Evolutionary conservation across 2,888 invertebrate genomes (phyloP), one percentile per base, ranked within the genome.

Genomic region (Macaria liturata): DNA sequence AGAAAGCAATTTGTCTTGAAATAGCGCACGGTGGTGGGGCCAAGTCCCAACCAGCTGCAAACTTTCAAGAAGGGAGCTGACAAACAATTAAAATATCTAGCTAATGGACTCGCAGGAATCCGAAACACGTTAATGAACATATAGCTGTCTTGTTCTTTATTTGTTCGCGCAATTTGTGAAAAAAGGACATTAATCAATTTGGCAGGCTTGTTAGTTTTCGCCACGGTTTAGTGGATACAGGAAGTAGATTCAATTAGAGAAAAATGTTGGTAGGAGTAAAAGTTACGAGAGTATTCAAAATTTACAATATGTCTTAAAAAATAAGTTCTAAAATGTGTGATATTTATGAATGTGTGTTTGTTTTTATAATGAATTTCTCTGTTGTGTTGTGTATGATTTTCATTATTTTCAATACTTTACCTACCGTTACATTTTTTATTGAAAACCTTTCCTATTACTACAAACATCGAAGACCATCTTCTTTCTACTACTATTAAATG

Each of bases 31-130:
- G 85, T 78, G 84, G 88, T 87, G 84, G 58, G 54, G 47, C 58
- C 20, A 20, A 20, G 20, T 20, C 53, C 72, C 63, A 70, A 68
- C 81, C 91, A 91, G 91, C 86, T 91, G 91, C 83, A 63, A 83
- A 81, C 77, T 82, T 86, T 91, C 90, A 84, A 69, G 67, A 68
- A 67, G 68, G 69, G 58, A 46, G 50, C 57, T 72, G 80, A 79
- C 84, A 57, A 65, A 90, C 91, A 91, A 91, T 91, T 90, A 91
- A 91, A 91, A 91, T 91, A 89, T 91, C 90, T 78, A 80, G 76
- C 91, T 91, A 91, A 91, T 91, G 91, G 91, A 91, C 78, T 83
- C 69, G 72, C 70, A 74, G 86, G 90, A 86, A 91, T 91, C 74
- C 71, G 74, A 83, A 88, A 74, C 76, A 88, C 76, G 88, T 86